These are phyloP conservation scores for Philaenus spumarius DNA, from an alignment of 1,140 invertebrate species.

Conservation along the genomic window DNA sequence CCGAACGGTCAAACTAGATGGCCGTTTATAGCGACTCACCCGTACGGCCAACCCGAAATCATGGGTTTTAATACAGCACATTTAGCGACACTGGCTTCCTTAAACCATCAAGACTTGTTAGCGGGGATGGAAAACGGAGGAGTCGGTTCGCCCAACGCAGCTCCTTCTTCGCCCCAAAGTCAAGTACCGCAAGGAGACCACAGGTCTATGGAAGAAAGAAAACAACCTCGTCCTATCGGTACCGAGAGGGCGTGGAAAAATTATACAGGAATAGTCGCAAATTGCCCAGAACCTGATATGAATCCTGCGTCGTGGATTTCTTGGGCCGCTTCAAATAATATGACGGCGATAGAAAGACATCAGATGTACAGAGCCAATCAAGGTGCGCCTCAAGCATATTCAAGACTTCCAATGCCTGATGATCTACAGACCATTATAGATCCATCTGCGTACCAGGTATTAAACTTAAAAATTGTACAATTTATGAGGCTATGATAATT, in stretches of 20 bases:
- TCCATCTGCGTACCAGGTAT: slow-evolving; percentile 9
- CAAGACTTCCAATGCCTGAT: neutral
- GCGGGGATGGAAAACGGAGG: slow-evolving; percentile 47
- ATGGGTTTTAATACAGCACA: slow-evolving; percentile 33
- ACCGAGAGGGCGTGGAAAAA: slow-evolving; percentile 39
- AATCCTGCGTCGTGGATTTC: slow-evolving; percentile 20
- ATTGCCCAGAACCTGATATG: slow-evolving; percentile 19
- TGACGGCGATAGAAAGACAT: slow-evolving; percentile 9
- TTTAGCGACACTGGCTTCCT: slow-evolving; percentile 37
- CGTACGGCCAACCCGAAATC: slow-evolving; percentile 12
- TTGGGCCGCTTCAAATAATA: slow-evolving; percentile 6
- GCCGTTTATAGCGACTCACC: slow-evolving; percentile 17
- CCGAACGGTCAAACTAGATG: slow-evolving; percentile 37
- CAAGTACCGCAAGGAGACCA: slow-evolving; percentile 35
- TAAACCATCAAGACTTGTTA: slow-evolving; percentile 42
- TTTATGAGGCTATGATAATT: no score
- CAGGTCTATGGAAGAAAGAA: slow-evolving; percentile 52
- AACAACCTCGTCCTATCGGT: slow-evolving; percentile 64
- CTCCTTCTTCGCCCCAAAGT: slow-evolving; percentile 56
- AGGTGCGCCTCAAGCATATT: neutral
- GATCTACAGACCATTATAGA: slow-evolving; percentile 14
- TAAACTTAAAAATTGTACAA: neutral
- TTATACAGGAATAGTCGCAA: slow-evolving; percentile 13
- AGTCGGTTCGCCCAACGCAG: slow-evolving; percentile 37
- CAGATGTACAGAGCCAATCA: slow-evolving; percentile 1